Evolutionary conservation across 2,797 vertebrate species (phyloP).

Genomic region (Crotalus adamanteus): DNA sequence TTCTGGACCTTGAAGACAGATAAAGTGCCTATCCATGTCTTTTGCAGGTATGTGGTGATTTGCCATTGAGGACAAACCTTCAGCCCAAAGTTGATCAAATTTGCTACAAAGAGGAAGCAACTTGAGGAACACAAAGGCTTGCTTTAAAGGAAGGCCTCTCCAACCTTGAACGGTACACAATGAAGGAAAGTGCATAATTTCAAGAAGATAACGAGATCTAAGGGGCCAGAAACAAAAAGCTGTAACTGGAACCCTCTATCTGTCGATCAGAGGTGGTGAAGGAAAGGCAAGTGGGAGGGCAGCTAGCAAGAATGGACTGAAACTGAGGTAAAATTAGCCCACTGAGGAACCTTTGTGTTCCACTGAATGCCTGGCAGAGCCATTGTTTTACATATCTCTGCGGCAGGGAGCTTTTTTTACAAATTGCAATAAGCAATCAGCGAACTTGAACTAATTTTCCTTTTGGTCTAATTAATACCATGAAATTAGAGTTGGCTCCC

Average conservation of each 20-base stretch:
- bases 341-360: conserved; percentile 67
- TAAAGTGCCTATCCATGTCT: background rate
- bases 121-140: conserved; percentile 45
- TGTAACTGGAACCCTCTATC: conserved; percentile 64
- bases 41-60: conserved; percentile 52
- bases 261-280: conserved; percentile 70
- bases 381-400: conserved; percentile 62
- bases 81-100: conserved; percentile 47
- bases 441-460: conserved; percentile 60
- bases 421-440: conserved; percentile 55
- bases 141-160: conserved; percentile 54
- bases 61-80: conserved; percentile 51
- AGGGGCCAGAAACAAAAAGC: conserved; percentile 61
- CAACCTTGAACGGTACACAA: conserved; percentile 59
- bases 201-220: conserved; percentile 67
- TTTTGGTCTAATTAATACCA: conserved; percentile 56
- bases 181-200: conserved; percentile 64
- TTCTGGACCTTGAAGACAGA: background rate
- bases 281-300: conserved; percentile 64
- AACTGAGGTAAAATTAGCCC: conserved; percentile 72
- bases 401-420: conserved; percentile 53
- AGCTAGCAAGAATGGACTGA: conserved; percentile 65
- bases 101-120: conserved; percentile 48
- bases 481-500: conserved; percentile 25
- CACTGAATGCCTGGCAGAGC: conserved; percentile 54